Percentiles rank a stretch among this genome's conserved stretches.
These are phyloP conservation scores for Ariolimax columbianus DNA, from an alignment of 2,888 invertebrate species.

Conservation along the genomic window DNA sequence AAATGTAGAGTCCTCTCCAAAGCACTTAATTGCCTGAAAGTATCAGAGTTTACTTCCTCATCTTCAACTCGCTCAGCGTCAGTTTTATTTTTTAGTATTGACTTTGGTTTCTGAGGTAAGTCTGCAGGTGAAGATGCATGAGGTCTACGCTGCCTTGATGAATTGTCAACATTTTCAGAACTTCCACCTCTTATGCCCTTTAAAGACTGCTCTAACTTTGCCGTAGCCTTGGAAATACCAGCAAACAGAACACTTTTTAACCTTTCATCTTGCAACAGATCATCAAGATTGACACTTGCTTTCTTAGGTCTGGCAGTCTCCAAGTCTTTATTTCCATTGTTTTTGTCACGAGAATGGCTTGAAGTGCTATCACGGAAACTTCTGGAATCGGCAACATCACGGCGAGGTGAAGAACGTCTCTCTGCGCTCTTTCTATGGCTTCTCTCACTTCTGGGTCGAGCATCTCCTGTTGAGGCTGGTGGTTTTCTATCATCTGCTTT, in stretches of 20 bases:
- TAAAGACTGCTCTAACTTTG: constrained; percentile 46
- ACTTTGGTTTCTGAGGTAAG: constrained; percentile 21
- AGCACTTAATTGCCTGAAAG: constrained; percentile 28
- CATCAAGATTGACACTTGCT: constrained; percentile 32
- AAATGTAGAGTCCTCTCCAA: constrained; percentile 46
- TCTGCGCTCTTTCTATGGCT: not conserved
- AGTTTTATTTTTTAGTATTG: constrained; percentile 44
- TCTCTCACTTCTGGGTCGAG: constrained; percentile 4
- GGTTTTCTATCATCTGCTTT: not conserved
- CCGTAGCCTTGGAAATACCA: constrained; percentile 50
- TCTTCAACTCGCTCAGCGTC: not conserved
- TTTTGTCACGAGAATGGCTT: not conserved
- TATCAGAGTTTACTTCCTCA: not conserved
- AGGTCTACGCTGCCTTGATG: not conserved
- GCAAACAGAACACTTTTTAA: constrained; percentile 51
- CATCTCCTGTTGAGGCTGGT: not conserved
- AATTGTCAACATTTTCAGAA: constrained; percentile 11
- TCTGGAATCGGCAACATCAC: not conserved
- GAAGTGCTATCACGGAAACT: not conserved
- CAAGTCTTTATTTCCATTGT: not conserved
- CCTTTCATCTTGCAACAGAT: constrained; percentile 45
- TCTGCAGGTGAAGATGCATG: not conserved
- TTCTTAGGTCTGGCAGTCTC: not conserved
- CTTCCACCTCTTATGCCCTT: not conserved
- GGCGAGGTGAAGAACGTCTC: too few relatives aligned